Percentiles rank a stretch among this genome's conserved stretches.
Evolutionary conservation across 1,140 invertebrate species (phyloP).

Genomic region (Anastrepha ludens): DNA sequence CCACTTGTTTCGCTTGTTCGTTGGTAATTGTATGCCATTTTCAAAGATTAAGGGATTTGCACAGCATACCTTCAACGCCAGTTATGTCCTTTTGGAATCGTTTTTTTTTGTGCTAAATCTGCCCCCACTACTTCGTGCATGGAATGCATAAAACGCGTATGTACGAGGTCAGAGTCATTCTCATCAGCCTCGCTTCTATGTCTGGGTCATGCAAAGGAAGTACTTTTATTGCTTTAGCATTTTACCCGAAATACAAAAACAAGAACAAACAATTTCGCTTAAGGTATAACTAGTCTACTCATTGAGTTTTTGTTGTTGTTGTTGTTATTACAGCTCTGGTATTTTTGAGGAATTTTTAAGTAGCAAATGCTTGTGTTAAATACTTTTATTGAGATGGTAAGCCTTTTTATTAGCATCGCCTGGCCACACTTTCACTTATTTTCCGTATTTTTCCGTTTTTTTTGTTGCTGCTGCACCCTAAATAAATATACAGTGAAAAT

Average conservation of each 20-base stretch:
- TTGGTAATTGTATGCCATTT: slow-evolving; percentile 73
- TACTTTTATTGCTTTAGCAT: slow-evolving; percentile 23
- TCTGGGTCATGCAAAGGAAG: slow-evolving; percentile 42
- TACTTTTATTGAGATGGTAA: slow-evolving; percentile 74
- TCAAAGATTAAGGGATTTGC: slow-evolving; percentile 74
- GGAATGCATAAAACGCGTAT: not conserved
- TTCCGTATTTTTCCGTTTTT: not conserved
- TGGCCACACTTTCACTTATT: not conserved
- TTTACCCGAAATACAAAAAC: slow-evolving; percentile 17
- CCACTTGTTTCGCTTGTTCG: slow-evolving; percentile 55
- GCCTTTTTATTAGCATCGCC: slow-evolving; percentile 73
- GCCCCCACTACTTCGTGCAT: not conserved
- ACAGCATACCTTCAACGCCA: slow-evolving; percentile 50
- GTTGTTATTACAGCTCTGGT: slow-evolving; percentile 49
- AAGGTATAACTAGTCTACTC: not conserved
- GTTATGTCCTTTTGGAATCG: slow-evolving; percentile 54
- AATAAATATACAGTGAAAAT: slow-evolving; percentile 66
- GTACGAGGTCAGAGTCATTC: not conserved
- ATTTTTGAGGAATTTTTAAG: slow-evolving; percentile 69
- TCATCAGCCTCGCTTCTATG: not conserved
- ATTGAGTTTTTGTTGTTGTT: not conserved
- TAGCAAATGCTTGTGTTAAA: slow-evolving; percentile 74
- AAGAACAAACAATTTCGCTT: not conserved
- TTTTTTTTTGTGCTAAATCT: slow-evolving; percentile 9
- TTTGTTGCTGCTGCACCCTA: slow-evolving; percentile 57